These are phyloP conservation scores for Coenobita brevimanus DNA, from an alignment of 1,140 invertebrate genomes.

Conservation along the genomic window DNA sequence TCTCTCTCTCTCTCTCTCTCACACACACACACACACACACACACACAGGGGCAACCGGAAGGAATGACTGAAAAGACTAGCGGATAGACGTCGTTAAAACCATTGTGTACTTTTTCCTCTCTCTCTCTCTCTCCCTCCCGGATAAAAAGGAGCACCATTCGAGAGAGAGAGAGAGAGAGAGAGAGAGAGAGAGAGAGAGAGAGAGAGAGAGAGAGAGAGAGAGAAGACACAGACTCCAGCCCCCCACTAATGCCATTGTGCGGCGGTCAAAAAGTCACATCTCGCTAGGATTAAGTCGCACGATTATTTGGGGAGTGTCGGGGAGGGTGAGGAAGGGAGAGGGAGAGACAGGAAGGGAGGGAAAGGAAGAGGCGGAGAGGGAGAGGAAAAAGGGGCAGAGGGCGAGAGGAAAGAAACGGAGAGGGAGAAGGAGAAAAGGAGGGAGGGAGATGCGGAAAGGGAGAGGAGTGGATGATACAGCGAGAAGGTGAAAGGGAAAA, in stretches of 20 bases:
- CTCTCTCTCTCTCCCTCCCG: too few species aligned
- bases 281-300: conserved; percentile 37
- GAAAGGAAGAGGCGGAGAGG: background rate
- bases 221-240: too few species aligned
- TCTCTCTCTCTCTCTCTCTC: too few species aligned
- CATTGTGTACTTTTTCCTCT: too few species aligned
- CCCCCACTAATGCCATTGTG: conserved; percentile 47
- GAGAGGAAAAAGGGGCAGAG: background rate
- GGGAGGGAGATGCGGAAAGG: conserved; percentile 10
- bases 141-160: too few species aligned
- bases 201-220: background rate
- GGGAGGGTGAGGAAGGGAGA: conserved; percentile 39
- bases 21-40: too few species aligned
- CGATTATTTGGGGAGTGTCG: conserved; percentile 20
- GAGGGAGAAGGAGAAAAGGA: background rate
- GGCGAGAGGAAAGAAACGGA: background rate
- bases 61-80: too few species aligned
- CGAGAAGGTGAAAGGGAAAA: background rate
- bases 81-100: too few species aligned
- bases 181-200: conserved; percentile 19
- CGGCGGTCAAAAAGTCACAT: conserved; percentile 50
- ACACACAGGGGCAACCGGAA: too few species aligned
- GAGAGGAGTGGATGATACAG: background rate
- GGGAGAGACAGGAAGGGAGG: conserved; percentile 27
- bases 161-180: conserved; percentile 31